phyloP scores from a whole-genome alignment of 2,797 vertebrate species.

The Mycteria americana region DNA sequence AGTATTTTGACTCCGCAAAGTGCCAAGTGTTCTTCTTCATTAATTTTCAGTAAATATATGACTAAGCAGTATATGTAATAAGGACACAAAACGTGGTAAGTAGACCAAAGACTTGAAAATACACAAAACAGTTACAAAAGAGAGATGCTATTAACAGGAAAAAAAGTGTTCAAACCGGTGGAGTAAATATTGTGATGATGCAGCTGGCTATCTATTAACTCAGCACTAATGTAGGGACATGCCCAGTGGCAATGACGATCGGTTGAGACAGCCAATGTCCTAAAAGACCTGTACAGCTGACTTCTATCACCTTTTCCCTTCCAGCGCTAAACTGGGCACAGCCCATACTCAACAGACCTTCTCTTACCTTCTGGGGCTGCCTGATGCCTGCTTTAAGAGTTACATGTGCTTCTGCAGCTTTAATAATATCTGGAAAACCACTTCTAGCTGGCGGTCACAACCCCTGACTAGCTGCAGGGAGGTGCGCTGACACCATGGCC shows the following conservation, averaged over 20 bases:
- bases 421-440: conserved; percentile 32
- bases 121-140: conserved; percentile 14
- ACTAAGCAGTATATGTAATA: conserved; percentile 44
- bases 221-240: conserved; percentile 16
- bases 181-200: conserved; percentile 51
- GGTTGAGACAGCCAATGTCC: not conserved
- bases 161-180: not conserved
- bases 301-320: conserved; percentile 46
- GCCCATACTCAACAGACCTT: not conserved
- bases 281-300: conserved; percentile 27
- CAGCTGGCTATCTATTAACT: conserved; percentile 45
- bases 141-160: not conserved
- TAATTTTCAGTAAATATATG: conserved; percentile 56
- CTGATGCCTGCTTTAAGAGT: not conserved
- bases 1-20: conserved; percentile 40
- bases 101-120: conserved; percentile 38
- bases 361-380: conserved; percentile 31
- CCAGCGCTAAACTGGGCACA: conserved; percentile 33
- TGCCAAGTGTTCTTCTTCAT: conserved; percentile 43
- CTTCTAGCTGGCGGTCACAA: not conserved
- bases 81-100: conserved; percentile 44
- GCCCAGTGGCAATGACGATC: not conserved
- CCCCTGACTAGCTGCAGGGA: conserved; percentile 22
- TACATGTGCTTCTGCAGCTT: conserved; percentile 1
- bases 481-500: not conserved